phyloP scores from a whole-genome alignment of 2,888 invertebrate genomes.

The Ctena decussata region DNA sequence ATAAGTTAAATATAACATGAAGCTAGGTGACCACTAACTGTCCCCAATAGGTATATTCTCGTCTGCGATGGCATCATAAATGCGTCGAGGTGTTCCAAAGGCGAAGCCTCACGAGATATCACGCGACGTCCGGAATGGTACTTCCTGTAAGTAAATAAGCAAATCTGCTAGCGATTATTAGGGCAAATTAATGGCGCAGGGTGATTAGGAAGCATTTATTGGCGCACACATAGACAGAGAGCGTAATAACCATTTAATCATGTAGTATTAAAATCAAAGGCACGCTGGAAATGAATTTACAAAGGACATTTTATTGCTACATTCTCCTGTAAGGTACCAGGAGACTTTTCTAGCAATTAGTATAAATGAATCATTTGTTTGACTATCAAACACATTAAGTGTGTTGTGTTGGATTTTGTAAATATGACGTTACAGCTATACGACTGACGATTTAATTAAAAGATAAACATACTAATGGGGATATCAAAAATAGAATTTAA shows the following conservation, averaged over 20 bases:
- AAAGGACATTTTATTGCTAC: too few relatives aligned
- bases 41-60: neutral
- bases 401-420: neutral
- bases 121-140: neutral
- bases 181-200: too few relatives aligned
- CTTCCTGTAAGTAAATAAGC: neutral
- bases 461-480: neutral
- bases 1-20: neutral
- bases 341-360: neutral
- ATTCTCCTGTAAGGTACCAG: neutral
- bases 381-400: neutral
- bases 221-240: too few relatives aligned
- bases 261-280: too few relatives aligned
- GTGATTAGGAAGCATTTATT: too few relatives aligned
- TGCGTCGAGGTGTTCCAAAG: neutral
- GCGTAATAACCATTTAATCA: too few relatives aligned
- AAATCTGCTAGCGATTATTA: neutral
- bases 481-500: too few relatives aligned
- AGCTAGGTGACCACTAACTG: neutral
- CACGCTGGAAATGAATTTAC: too few relatives aligned
- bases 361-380: neutral
- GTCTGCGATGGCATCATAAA: neutral
- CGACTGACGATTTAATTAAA: neutral
- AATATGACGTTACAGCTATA: neutral
- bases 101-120: neutral